These are phyloP conservation scores for Leucoraja ocellata DNA, from an alignment of 2,797 vertebrate genomes.

Conservation along the genomic window DNA sequence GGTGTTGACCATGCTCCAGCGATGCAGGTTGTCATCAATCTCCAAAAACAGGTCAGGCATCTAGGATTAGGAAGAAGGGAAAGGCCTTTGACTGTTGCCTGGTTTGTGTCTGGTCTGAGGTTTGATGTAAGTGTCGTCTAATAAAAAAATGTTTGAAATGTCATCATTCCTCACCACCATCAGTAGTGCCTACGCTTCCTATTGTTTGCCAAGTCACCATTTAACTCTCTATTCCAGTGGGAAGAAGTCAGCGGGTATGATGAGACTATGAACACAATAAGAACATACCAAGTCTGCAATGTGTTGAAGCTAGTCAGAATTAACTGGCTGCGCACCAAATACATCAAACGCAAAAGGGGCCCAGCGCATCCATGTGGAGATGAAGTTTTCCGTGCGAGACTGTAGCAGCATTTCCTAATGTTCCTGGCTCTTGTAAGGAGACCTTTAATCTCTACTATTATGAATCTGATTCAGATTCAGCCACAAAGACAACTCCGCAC, in stretches of 20 bases:
- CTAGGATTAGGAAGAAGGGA: background rate
- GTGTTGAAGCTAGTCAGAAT: conserved; percentile 87
- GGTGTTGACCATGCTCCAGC: background rate
- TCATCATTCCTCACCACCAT: background rate
- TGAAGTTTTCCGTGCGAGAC: conserved; percentile 93
- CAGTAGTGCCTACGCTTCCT: background rate
- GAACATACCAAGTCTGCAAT: conserved; percentile 94
- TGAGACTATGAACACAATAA: conserved; percentile 94
- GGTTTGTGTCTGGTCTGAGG: background rate
- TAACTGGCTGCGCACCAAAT: conserved; percentile 92
- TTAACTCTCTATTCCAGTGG: conserved; percentile 65
- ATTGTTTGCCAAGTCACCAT: no score
- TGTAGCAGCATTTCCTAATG: conserved; percentile 89
- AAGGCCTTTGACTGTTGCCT: background rate
- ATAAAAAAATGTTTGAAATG: background rate
- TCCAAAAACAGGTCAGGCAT: background rate
- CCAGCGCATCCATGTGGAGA: conserved; percentile 89
- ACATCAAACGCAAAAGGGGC: conserved; percentile 77
- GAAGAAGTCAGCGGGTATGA: conserved; percentile 96
- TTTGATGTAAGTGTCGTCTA: background rate
- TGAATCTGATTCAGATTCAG: conserved; percentile 75
- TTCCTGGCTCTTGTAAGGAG: conserved; percentile 94
- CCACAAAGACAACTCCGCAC: conserved; percentile 71
- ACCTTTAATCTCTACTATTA: conserved; percentile 94
- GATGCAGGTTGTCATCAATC: background rate